Base-by-base conservation (phyloP, 2,113 vertebrate genomes). In the Piprites chloris region DNA sequence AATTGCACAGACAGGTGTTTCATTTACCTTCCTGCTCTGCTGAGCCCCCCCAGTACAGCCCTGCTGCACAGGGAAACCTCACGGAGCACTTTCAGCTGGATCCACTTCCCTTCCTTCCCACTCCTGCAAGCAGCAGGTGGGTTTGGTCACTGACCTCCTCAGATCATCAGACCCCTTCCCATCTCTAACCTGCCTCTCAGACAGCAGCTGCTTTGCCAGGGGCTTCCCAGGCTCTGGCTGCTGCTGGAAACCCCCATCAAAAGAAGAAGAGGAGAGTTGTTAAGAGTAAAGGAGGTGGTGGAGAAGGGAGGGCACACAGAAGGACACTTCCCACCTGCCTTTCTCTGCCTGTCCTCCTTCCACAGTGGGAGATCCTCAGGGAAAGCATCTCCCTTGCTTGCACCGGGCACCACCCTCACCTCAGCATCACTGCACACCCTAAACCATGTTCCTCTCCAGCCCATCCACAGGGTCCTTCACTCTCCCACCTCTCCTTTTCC, bases 181-280 rank as follows among this genome's bases (percentile, higher is more conserved):
- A 74, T 16, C 75, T n/a, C 67, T 11, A 81, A 71, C 30, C 61
- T 93, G 82, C 72, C 79, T 73, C 81, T 74, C 72, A 80, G 39
- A 62, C 35, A 56, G 37, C 47, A 92, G 68, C 42, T 52, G 37
- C 95, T 65, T 20, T 96, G 96, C 93, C 95, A 96, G 96, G 96
- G 96, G 96, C 96, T 97, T 97, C 90, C 96, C 96, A 93, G 52
- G 73, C 69, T 59, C 22, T 0, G 15, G 65, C 69, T 88, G 85
- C 61, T 77, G 9, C 79, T 93, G 96, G 96, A 97, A 97, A 97
- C 22, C 33, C 96, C 95, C 96, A 93, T 78, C 28, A 49, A 69
- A 73, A 65, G 26, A 27, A 72, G 5, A 44, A 63, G 2, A 13
- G 37, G 2, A 15, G 44, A 87, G 72, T 9, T 73, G 62, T 78